phyloP scores from a whole-genome alignment of 1,140 invertebrate species.

The Conus ventricosus region DNA sequence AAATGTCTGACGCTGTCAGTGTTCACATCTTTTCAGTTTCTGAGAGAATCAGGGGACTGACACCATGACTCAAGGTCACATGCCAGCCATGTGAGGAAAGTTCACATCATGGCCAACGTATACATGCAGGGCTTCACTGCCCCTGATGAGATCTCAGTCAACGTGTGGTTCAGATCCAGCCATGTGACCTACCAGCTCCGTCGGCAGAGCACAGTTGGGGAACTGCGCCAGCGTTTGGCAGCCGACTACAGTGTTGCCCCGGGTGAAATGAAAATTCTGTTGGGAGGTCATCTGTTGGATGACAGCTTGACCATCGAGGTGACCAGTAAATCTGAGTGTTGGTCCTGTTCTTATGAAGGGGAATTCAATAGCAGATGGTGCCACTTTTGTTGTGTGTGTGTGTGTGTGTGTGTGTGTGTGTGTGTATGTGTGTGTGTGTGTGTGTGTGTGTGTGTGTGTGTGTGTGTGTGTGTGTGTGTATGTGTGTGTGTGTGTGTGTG shows the following conservation, averaged over 20 bases:
- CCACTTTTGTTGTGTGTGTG: background rate
- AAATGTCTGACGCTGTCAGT: too few relatives aligned
- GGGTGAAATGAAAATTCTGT: conserved; percentile 87
- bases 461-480: background rate
- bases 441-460: background rate
- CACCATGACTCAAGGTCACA: too few relatives aligned
- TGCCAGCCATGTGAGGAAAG: background rate
- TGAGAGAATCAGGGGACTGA: too few relatives aligned
- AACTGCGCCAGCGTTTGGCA: conserved; percentile 84
- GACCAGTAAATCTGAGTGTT: conserved; percentile 20
- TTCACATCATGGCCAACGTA: background rate
- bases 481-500: background rate
- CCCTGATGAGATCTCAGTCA: conserved; percentile 22
- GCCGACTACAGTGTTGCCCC: conserved; percentile 82
- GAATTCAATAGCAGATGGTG: too few relatives aligned
- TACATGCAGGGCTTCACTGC: background rate
- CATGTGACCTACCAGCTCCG: conserved; percentile 32
- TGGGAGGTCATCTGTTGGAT: conserved; percentile 88
- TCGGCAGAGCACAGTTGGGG: conserved; percentile 81
- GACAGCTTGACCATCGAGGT: conserved; percentile 85
- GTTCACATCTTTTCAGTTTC: too few relatives aligned
- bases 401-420: background rate
- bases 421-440: background rate
- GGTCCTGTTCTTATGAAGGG: too few relatives aligned
- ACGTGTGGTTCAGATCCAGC: conserved; percentile 3